Base-by-base conservation (phyloP, 2,888 invertebrate genomes). In the Hirtodrosophila duncani region DNA sequence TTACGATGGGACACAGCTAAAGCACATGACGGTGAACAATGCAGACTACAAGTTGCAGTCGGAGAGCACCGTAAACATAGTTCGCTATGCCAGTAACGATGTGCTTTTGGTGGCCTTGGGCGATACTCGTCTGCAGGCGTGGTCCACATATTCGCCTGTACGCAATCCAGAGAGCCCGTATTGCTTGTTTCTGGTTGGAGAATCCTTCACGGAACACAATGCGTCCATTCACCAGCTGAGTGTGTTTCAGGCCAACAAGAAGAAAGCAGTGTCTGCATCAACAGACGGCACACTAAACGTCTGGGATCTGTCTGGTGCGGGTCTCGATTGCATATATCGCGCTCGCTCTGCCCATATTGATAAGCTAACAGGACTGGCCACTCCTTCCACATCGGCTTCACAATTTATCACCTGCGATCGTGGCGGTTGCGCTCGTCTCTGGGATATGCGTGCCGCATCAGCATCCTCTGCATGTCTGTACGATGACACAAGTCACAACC, bases 301-400 rank as follows among this genome's bases (percentile, higher is more conserved):
- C 3, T 86, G 86, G 87, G 85, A 87, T 62, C 58, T 84, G 18
- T 83, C 84, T 2, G 67, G 71, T 6, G 84, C 82, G 17, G 85
- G 86, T 51, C 43, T 86, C 11, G 63, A 36, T 27, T 51, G 52
- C 64, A 65, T 39, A 3, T 74, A 70, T 39, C 38, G 42, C 0
- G 50, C 61, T 7, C 46, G 61, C 3, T 37, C 42, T 10, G 52
- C 69, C 0, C 78, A 74, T 16, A 59, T 18, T 1, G 53, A 52
- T 6, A 75, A 65, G 30, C 11, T 75, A 5, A 78, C 67, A 1
- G 75, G 78, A 0, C 8, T 74, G 17, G 58, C 63, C 3, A 56
- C 70, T 3, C 45, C 74, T 1, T 11, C 18, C 1, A 38, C 30
- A 3, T 26, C 49, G 8, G 34, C 46, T 5, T 45, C 29, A 17